Evolutionary conservation across 2,888 invertebrate species (phyloP), one percentile per base, ranked within the genome.

Genomic region (Drosophila longiperda): DNA sequence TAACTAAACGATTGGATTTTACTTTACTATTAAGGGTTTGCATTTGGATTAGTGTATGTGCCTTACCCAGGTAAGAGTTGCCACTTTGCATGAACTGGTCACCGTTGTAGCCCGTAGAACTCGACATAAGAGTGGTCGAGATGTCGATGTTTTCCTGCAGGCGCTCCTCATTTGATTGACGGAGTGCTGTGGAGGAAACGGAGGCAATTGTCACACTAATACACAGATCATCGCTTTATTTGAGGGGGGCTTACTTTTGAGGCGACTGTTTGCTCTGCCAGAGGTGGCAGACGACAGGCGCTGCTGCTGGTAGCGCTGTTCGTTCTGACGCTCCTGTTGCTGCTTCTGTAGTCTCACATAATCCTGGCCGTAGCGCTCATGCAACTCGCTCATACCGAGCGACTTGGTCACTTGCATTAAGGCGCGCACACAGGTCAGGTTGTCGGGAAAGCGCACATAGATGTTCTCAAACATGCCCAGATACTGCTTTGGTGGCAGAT

Each of bases 381-480:
- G 85, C 0, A 98, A 96, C 91, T 99, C 99, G 45, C 97, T 95
- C 90, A 99, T 94, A 0, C 99, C 99, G 88, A 99, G 95, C 91
- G 92, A 91, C 52, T 92, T 93, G n/a, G 93, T 92, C 3, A 91
- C 92, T 75, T 93, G 93, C 66, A 93, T 90, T 17, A 93, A 66
- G 0, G 93, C 95, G 93, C 93, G 96, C 96, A 99, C 93, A 95
- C 99, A 99, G 91, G 98, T 98, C 1, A 97, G 95, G 92, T 99
- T 99, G 75, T 99, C 98, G 0, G 99, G 99, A 92, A 99, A 99
- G 80, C 96, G 95, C 26, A 95, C 94, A 91, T 99, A 97, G 88
- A 99, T 93, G 55, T 92, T 91, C 71, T 93, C 92, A 59, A 93
- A 93, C 81, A 93, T 89, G 54, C 90, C 91, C 66, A 93, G 71